Evolutionary conservation across 1,140 invertebrate genomes (phyloP), one percentile per base, ranked within the genome.

Genomic region (Chironomus striatipennis): DNA sequence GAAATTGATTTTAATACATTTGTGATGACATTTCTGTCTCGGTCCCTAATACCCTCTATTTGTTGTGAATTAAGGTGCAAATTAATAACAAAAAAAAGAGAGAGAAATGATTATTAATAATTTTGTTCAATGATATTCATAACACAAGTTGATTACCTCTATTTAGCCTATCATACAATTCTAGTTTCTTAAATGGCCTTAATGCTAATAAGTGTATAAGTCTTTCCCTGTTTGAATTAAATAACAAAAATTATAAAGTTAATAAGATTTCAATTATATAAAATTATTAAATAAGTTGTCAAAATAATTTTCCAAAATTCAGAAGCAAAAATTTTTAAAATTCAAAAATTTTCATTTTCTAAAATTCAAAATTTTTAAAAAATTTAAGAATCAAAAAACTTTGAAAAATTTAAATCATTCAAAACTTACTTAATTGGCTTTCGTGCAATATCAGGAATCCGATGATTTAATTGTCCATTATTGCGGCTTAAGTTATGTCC

Each of bases 191-290:
- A 83, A 91, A 96, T 72, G 94, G 91, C 85, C 92, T 90, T 79
- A 97, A 83, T 77, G 95, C 95, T 82, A 98, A 86, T 79, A 97
- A 85, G 84, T 98, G 96, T 81, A 97, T 95, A 77, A 98, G 88
- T 80, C 95, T 88, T 84, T 97, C 95, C 82, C 93, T 94, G 85
- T 77, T 85, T 78, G 79, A 83, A 77, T n/a, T n/a, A n/a, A n/a
- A n/a, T n/a, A n/a, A n/a, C n/a, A n/a, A n/a, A n/a, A n/a, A n/a
- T n/a, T n/a, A 75, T 79, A 78, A 78, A 75, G 78, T 76, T 74
- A 76, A 18, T 18, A 17, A 1, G n/a, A 74, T n/a, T 21, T 43
- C 43, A 65, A 64, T 64, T 24, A n/a, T 2, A 65, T 9, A 74
- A 65, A 21, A 8, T 57, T 17, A 5, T 65, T n/a, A 64, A 24